phyloP scores from a whole-genome alignment of 2,113 vertebrate species.

The Pseudopipra pipra region DNA sequence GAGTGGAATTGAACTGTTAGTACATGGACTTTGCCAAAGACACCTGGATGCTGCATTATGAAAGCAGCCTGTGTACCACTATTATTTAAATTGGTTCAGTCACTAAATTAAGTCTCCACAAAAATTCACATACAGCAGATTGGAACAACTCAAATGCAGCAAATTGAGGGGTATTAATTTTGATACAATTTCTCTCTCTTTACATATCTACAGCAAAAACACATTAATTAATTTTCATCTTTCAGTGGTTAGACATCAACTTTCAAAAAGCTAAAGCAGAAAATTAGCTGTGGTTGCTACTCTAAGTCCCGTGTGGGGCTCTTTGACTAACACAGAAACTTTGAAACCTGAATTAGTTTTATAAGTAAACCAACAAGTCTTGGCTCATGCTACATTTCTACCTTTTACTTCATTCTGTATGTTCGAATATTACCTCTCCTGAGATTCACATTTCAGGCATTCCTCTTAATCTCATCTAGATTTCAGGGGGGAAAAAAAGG shows the following conservation, averaged over 20 bases:
- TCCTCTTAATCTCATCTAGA: background rate
- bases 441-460: background rate
- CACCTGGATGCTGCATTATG: background rate
- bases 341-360: background rate
- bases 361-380: background rate
- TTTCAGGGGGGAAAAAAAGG: background rate
- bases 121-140: background rate
- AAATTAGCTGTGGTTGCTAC: background rate
- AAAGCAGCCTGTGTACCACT: background rate
- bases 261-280: background rate
- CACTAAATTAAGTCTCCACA: background rate
- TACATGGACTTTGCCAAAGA: background rate
- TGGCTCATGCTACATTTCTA: accelerated
- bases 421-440: background rate
- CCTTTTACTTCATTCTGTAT: background rate
- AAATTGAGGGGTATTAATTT: background rate
- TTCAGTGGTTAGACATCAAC: background rate
- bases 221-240: background rate
- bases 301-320: background rate
- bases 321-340: background rate
- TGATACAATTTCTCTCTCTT: background rate
- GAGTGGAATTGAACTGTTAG: background rate
- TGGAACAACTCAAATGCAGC: background rate
- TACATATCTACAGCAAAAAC: background rate
- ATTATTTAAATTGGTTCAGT: background rate